phyloP scores from a whole-genome alignment of 2,888 invertebrate genomes.

The Bugula neritina region DNA sequence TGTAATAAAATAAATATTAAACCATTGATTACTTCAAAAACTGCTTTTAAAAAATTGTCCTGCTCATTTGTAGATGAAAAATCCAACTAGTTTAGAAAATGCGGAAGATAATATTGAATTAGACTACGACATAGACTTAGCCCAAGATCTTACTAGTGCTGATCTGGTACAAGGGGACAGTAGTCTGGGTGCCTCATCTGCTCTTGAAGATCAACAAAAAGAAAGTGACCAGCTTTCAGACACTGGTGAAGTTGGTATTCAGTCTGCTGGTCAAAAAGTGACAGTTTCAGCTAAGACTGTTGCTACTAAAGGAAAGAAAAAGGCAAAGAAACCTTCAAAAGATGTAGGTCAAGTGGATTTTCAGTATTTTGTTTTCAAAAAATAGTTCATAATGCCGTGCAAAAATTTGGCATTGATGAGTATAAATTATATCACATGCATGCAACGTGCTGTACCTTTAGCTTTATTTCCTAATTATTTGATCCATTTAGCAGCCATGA shows the following conservation, averaged over 20 bases:
- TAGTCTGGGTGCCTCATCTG: neutral
- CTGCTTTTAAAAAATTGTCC: too few species aligned
- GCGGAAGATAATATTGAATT: slow-evolving; percentile 52
- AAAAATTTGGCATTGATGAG: too few species aligned
- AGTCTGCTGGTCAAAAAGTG: too few species aligned
- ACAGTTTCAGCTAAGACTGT: neutral
- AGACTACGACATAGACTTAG: slow-evolving; percentile 48
- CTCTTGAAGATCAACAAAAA: neutral
- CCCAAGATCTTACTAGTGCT: neutral
- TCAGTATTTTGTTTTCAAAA: too few species aligned
- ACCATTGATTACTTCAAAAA: too few species aligned
- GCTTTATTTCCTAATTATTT: too few species aligned
- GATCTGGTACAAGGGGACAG: neutral
- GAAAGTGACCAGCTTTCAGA: neutral
- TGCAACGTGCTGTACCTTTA: too few species aligned
- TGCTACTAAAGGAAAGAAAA: neutral
- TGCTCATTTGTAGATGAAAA: neutral
- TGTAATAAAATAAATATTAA: too few species aligned
- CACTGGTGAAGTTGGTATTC: neutral
- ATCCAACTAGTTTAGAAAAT: neutral
- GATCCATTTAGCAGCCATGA: too few species aligned
- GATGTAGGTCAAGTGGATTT: neutral
- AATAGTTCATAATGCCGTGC: too few species aligned
- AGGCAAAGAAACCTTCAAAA: neutral
- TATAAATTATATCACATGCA: too few species aligned